Base-by-base conservation (phyloP, 2,113 vertebrate species). In the Hippocampus mohnikei region DNA sequence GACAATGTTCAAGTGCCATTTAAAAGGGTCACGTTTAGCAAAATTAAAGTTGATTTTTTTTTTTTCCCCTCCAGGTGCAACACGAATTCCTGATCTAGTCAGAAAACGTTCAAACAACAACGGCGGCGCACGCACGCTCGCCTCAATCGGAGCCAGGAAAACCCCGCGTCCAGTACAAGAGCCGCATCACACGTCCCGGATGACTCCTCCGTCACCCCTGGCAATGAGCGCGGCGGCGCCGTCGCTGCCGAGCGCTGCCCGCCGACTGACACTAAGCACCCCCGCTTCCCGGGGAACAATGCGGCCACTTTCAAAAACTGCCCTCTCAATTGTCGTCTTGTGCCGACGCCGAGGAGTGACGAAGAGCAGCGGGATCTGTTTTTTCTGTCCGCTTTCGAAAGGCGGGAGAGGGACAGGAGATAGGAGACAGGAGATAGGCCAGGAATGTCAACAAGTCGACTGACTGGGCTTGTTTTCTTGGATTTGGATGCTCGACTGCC, bases 221-320 rank as follows among this genome's bases (percentile, higher is more conserved):
- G 52, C n/a, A 37, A 23, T 89, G 84, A 90, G 90, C 86, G 81
- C 75, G 84, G 81, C 75, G 84, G 86, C 81, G 81, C 83, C 76
- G 81, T 81, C 68, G 37, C 87, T 81, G 90, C 87, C 86, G 87
- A 88, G 88, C 85, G 90, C 90, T 78, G 3, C 79, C 58, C 76
- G 84, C 85, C 84, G 88, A 91, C 87, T 78, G 81, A 86, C 81
- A 85, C 77, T 83, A 75, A 86, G 83, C 89, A 86, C 74, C 70
- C 70, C 78, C 58, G 58, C 13, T 0, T 2, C 40, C 60, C 15
- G 5, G 63, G 63, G 63, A 87, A 91, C 89, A 89, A 88, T 89
- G 84, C n/a, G 29, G 29, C 70, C 29, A 81, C 87, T 89, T 88
- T 89, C 81, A 87, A 81, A 81, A 76, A 56, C 76, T 3, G 66